Conservation (phyloP, 2,113 vertebrate genomes). For the Poecilia latipinna region DNA sequence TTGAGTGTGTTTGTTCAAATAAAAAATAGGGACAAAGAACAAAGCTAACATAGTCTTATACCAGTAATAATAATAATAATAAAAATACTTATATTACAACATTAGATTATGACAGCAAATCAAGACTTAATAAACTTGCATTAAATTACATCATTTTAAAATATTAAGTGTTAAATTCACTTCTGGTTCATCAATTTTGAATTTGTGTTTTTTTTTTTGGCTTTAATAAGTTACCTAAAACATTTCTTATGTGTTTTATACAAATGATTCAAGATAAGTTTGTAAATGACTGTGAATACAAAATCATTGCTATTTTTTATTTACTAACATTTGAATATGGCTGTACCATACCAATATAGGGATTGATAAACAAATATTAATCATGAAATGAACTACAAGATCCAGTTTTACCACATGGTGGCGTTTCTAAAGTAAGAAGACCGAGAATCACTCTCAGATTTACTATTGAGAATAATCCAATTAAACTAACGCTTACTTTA, state of each 20-base stretch:
- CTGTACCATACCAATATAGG: no score
- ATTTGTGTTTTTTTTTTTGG: not conserved
- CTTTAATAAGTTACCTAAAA: not conserved
- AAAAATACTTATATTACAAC: not conserved
- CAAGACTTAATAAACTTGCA: not conserved
- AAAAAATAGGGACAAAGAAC: not conserved
- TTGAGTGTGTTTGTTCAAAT: not conserved
- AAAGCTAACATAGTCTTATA: accelerated
- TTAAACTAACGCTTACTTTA: constrained; percentile 47
- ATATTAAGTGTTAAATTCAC: not conserved
- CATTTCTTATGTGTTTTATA: not conserved
- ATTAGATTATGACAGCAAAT: no score
- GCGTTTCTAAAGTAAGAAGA: constrained; percentile 17
- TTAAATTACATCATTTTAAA: not conserved
- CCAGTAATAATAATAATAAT: accelerated
- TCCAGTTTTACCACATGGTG: constrained; percentile 35
- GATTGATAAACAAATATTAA: not conserved
- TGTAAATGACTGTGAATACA: not conserved
- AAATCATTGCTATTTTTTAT: not conserved
- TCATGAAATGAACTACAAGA: constrained; percentile 1
- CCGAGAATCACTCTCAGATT: constrained; percentile 27
- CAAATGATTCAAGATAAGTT: accelerated
- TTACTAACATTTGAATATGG: not conserved
- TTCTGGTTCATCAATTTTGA: not conserved
- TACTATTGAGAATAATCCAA: constrained; percentile 52